Percentiles rank a stretch among this genome's conserved stretches.
phyloP scores from a whole-genome alignment of 2,113 vertebrate genomes.

The Ahaetulla prasina region DNA sequence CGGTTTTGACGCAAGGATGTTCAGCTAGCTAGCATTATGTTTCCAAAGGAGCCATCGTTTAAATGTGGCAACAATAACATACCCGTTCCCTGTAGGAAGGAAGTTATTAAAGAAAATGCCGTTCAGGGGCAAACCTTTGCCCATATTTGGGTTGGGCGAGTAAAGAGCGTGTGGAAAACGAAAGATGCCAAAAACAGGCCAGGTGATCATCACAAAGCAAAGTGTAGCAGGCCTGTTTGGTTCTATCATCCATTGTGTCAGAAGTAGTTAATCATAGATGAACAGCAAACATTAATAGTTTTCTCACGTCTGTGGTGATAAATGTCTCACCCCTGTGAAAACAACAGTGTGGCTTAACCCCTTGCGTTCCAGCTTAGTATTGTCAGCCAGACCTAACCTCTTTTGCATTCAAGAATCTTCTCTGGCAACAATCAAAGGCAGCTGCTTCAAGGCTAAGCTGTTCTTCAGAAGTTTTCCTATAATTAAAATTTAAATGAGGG shows the following conservation, averaged over 20 bases:
- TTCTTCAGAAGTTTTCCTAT: not conserved
- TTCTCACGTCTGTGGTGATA: not conserved
- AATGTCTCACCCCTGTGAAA: not conserved
- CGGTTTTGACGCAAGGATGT: not conserved
- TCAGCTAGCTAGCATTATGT: accelerated
- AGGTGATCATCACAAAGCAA: slow-evolving; percentile 40
- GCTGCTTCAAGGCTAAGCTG: not conserved
- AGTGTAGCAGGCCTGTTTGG: slow-evolving; percentile 33
- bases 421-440: not conserved
- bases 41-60: not conserved
- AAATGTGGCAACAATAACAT: not conserved
- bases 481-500: not conserved
- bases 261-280: slow-evolving; percentile 53
- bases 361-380: not conserved
- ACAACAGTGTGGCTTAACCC: not conserved
- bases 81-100: not conserved
- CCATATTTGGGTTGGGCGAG: accelerated
- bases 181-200: slow-evolving; percentile 38
- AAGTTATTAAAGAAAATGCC: not conserved
- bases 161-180: accelerated
- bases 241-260: slow-evolving; percentile 56
- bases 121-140: not conserved
- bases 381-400: not conserved
- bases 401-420: not conserved
- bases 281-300: not conserved